These are phyloP conservation scores for Caenorhabditis parvicauda DNA, from an alignment of 2,888 invertebrate species.

Conservation along the genomic window DNA sequence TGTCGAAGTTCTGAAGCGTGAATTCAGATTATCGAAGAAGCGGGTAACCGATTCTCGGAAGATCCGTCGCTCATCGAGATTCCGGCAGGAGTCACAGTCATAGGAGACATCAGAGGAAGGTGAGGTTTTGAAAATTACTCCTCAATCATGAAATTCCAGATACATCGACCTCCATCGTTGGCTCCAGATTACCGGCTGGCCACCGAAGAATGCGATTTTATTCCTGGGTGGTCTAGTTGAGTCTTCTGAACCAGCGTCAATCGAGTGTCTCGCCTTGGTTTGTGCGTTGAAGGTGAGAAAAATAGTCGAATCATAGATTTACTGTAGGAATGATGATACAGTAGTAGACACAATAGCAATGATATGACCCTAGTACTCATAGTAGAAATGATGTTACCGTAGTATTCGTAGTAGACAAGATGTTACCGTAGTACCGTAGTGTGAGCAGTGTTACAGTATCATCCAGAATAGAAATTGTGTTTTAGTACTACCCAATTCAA, in stretches of 20 bases:
- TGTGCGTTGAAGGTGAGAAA: constrained; percentile 30
- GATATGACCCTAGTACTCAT: too few species aligned
- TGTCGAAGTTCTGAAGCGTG: background rate
- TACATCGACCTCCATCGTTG: constrained; percentile 36
- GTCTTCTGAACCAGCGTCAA: constrained; percentile 21
- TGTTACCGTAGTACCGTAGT: too few species aligned
- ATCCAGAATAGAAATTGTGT: too few species aligned
- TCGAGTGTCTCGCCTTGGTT: constrained; percentile 34
- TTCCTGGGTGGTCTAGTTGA: constrained; percentile 38
- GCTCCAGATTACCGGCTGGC: constrained; percentile 41
- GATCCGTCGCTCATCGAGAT: constrained; percentile 26
- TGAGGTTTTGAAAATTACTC: background rate
- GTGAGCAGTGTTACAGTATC: too few species aligned
- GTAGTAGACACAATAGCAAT: background rate
- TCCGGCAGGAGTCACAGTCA: constrained; percentile 16
- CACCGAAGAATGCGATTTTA: constrained; percentile 28
- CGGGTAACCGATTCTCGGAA: constrained; percentile 16
- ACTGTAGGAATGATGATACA: too few species aligned
- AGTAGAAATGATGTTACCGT: too few species aligned
- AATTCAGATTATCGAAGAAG: constrained; percentile 31
- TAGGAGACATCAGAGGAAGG: constrained; percentile 32
- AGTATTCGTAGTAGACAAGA: too few species aligned
- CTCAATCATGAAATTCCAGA: constrained; percentile 10
- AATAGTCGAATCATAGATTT: too few species aligned
- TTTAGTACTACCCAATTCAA: background rate